Conservation (phyloP, 2,113 vertebrate species). For the Ophiodon elongatus region DNA sequence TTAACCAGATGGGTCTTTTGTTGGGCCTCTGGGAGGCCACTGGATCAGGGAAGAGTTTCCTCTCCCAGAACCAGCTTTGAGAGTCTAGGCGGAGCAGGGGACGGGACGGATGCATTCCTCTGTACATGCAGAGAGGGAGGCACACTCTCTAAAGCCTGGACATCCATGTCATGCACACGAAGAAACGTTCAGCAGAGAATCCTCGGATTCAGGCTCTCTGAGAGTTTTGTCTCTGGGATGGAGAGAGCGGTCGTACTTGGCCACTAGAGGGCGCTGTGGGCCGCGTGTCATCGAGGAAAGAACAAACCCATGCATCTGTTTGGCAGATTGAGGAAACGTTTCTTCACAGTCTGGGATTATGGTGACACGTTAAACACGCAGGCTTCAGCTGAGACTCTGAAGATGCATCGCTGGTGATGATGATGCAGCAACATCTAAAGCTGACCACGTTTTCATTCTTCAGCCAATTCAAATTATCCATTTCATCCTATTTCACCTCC, state of each 20-base stretch:
- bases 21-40: not conserved
- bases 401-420: not conserved
- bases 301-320: not conserved
- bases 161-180: constrained; percentile 52
- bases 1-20: constrained; percentile 1
- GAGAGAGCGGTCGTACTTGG: too few relatives aligned
- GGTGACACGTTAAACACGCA: too few relatives aligned
- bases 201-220: not conserved
- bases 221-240: not conserved
- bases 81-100: constrained; percentile 4
- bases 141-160: not conserved
- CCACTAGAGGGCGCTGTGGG: constrained; percentile 52
- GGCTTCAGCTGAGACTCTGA: not conserved
- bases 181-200: not conserved
- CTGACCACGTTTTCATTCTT: not conserved
- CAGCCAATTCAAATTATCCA: not conserved
- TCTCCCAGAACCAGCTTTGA: not conserved
- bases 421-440: too few relatives aligned
- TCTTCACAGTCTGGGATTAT: too few relatives aligned
- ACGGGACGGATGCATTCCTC: constrained; percentile 35
- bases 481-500: not conserved
- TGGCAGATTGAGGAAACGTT: not conserved
- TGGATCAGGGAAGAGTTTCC: too few relatives aligned
- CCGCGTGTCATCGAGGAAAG: too few relatives aligned
- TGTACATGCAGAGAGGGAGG: constrained; percentile 50